A percentile compares a stretch with the other conserved stretches of the same genome.
phyloP scores from a whole-genome alignment of 2,888 invertebrate species.

The Osedax frankpressi region DNA sequence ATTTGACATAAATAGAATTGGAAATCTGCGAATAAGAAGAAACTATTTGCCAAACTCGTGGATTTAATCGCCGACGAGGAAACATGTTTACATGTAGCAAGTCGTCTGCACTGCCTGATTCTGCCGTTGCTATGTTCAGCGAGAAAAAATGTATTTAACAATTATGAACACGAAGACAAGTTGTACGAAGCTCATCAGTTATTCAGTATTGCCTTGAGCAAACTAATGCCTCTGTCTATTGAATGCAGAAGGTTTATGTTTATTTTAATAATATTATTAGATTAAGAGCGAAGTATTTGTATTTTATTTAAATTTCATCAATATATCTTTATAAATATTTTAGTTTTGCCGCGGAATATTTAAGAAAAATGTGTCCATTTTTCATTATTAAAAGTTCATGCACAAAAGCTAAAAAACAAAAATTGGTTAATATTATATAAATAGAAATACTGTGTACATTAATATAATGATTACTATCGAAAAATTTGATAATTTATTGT shows the following conservation, averaged over 20 bases:
- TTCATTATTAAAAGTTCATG: background rate
- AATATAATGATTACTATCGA: background rate
- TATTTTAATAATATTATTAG: too few relatives aligned
- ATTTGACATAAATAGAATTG: too few relatives aligned
- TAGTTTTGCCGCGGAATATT: background rate
- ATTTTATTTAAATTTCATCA: too few relatives aligned
- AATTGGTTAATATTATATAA: background rate
- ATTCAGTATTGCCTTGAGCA: background rate
- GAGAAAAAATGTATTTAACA: background rate
- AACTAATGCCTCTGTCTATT: background rate
- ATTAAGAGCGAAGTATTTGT: too few relatives aligned
- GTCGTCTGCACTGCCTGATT: background rate
- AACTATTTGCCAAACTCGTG: background rate
- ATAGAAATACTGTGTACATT: background rate
- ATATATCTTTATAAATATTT: too few relatives aligned
- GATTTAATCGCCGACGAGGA: background rate
- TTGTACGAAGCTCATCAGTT: background rate
- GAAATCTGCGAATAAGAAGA: background rate
- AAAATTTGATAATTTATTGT: background rate
- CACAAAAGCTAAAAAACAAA: background rate
- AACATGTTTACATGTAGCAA: background rate
- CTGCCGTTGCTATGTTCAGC: background rate
- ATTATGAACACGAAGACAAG: background rate
- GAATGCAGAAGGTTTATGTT: background rate
- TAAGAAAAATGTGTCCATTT: background rate